Evolutionary conservation across 2,888 invertebrate genomes (phyloP), one percentile per base, ranked within the genome.

Genomic region (Melikaiella ostensackeni): DNA sequence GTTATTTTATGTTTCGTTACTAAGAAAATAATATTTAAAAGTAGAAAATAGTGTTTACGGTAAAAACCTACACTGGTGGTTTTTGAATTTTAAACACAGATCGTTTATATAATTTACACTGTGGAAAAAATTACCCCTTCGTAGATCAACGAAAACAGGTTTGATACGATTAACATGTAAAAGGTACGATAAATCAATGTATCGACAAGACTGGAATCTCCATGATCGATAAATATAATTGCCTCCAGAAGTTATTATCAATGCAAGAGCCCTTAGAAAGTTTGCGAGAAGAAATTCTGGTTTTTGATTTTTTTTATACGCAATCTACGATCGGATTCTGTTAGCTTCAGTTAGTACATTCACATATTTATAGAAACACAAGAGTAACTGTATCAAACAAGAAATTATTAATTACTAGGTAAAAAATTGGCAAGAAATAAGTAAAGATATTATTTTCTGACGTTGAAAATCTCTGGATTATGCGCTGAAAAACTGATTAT

Each of bases 151-250:
- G 11, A 30, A 50, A 70, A 70, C 70, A 33, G 46, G 70, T 50
- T 70, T 27, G 24, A 59, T 27, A 59, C 70, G 50, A 50, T 70
- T 70, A 70, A 50, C 50, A 70, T 70, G 46, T 70, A 70, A 50
- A 70, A 70, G 11, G n/a, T 70, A 50, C 30, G 30, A 70, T 70
- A 50, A 70, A 70, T 50, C 70, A 70, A 70, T 50, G 33, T n/a
- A 33, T 70, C 70, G 33, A 50, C 50, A 50, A 66, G 66, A 66
- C 46, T 70, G 50, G n/a, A 50, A 50, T 70, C 70, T 70, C 50
- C 11, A 30, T 70, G 46, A 70, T 70, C 70, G 70, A 70, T 70
- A 70, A 70, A 70, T 70, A 70, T 70, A 70, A 70, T 70, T 70
- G 50, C 70, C n/a, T 50, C n/a, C 30, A n/a, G 46, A 50, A 50